Evolutionary conservation across 1,140 invertebrate genomes (phyloP).

Genomic region (Neodiprion fabricii): DNA sequence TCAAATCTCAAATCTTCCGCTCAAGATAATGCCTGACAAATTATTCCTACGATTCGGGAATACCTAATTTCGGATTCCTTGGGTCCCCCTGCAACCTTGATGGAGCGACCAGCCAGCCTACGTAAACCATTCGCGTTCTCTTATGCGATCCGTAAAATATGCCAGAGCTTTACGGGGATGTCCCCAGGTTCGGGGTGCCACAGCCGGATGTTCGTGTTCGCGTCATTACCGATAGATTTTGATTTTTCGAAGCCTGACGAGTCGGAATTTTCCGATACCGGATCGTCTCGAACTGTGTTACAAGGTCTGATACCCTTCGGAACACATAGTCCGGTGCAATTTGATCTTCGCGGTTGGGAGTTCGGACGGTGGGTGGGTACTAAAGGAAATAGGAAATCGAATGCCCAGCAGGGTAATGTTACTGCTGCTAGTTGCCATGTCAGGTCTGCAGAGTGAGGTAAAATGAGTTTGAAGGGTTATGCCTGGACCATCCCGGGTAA

Average conservation of each 20-base stretch:
- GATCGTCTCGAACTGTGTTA: too few relatives aligned
- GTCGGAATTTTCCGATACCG: too few relatives aligned
- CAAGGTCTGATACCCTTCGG: too few relatives aligned
- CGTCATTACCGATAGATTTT: too few relatives aligned
- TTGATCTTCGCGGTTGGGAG: too few relatives aligned
- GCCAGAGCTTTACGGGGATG: too few relatives aligned
- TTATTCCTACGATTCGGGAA: slow-evolving; percentile 53
- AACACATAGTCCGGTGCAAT: too few relatives aligned
- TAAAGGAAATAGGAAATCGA: neutral
- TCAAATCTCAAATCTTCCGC: slow-evolving; percentile 46
- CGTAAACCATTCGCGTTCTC: neutral
- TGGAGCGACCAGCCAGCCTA: neutral
- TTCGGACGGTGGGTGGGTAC: too few relatives aligned
- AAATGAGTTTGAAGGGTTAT: slow-evolving; percentile 59
- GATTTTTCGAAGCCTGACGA: too few relatives aligned
- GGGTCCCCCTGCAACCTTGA: neutral
- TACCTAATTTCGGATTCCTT: slow-evolving; percentile 41
- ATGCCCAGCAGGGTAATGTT: slow-evolving; percentile 14
- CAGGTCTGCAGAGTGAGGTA: slow-evolving; percentile 58
- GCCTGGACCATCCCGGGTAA: slow-evolving; percentile 54
- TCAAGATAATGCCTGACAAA: slow-evolving; percentile 55
- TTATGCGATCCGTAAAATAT: too few relatives aligned
- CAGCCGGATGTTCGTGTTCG: too few relatives aligned
- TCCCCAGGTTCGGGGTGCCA: too few relatives aligned
- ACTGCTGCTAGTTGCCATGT: slow-evolving; percentile 47